A percentile compares a stretch with the other conserved stretches of the same genome.
Evolutionary conservation across 2,888 invertebrate genomes (phyloP).

Genomic region (Stegana nigrithorax): DNA sequence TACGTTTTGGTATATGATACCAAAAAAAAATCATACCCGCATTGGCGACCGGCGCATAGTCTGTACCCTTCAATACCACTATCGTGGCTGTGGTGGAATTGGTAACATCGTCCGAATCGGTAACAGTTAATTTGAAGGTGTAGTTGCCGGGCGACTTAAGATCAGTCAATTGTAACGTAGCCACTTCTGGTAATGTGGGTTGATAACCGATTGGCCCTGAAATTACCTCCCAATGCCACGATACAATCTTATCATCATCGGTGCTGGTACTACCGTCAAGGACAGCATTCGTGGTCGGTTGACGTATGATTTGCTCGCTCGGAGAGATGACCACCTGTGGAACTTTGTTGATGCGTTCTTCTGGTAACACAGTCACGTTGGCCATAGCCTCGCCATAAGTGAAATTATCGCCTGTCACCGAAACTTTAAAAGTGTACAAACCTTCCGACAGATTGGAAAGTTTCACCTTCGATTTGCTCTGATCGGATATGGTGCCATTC

Average conservation of each 20-base stretch:
- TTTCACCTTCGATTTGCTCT: constrained; percentile 85
- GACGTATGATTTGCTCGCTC: constrained; percentile 84
- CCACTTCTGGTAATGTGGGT: constrained; percentile 80
- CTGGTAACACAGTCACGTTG: constrained; percentile 90
- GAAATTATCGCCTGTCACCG: constrained; percentile 80
- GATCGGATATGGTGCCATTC: constrained; percentile 81
- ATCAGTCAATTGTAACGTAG: constrained; percentile 86
- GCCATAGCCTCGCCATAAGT: constrained; percentile 86
- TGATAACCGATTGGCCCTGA: constrained; percentile 89
- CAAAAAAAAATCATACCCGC: constrained; percentile 72
- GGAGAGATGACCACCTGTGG: constrained; percentile 90
- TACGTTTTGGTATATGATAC: too few species aligned
- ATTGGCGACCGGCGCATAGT: constrained; percentile 96
- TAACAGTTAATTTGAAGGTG: constrained; percentile 89
- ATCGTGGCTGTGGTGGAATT: constrained; percentile 90
- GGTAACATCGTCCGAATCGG: constrained; percentile 88
- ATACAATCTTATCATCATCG: constrained; percentile 86
- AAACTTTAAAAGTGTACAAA: constrained; percentile 86
- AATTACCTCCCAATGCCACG: constrained; percentile 93
- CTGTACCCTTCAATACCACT: constrained; percentile 88
- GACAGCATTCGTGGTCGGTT: constrained; percentile 90
- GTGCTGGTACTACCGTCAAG: constrained; percentile 86
- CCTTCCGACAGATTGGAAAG: constrained; percentile 88
- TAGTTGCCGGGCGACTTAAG: constrained; percentile 89
- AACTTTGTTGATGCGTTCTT: constrained; percentile 83